phyloP scores from a whole-genome alignment of 2,888 invertebrate species.

The Eupithecia tripunctaria region DNA sequence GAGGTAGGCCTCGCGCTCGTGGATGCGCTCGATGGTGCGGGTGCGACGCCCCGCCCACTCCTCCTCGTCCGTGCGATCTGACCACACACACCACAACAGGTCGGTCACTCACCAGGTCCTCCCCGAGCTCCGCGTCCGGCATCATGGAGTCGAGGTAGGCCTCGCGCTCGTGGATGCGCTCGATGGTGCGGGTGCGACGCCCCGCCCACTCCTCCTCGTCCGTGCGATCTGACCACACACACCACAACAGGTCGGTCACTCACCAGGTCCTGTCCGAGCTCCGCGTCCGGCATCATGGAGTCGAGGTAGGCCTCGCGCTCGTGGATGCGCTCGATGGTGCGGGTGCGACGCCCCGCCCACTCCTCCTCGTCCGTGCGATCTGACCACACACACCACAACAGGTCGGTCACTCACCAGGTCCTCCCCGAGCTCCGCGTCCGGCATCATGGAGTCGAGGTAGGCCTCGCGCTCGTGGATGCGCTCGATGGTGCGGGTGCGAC shows the following conservation, averaged over 20 bases:
- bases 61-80: conserved; percentile 75
- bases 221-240: conserved; percentile 57
- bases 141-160: conserved; percentile 66
- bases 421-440: conserved; percentile 43
- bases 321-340: conserved; percentile 74
- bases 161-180: conserved; percentile 71
- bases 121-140: conserved; percentile 43
- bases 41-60: conserved; percentile 59
- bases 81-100: background rate
- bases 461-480: conserved; percentile 70
- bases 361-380: conserved; percentile 78
- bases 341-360: conserved; percentile 49
- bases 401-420: conserved; percentile 46
- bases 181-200: conserved; percentile 67
- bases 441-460: conserved; percentile 64
- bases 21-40: conserved; percentile 73
- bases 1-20: conserved; percentile 66
- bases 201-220: conserved; percentile 70
- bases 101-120: conserved; percentile 45
- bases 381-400: conserved; percentile 40
- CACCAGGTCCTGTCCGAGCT: conserved; percentile 46
- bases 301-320: conserved; percentile 68
- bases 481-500: conserved; percentile 69
- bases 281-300: conserved; percentile 56
- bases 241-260: background rate